Percentiles rank a stretch among this genome's conserved stretches.
Evolutionary conservation across 2,797 vertebrate genomes (phyloP).

Genomic region (Iguana delicatissima): DNA sequence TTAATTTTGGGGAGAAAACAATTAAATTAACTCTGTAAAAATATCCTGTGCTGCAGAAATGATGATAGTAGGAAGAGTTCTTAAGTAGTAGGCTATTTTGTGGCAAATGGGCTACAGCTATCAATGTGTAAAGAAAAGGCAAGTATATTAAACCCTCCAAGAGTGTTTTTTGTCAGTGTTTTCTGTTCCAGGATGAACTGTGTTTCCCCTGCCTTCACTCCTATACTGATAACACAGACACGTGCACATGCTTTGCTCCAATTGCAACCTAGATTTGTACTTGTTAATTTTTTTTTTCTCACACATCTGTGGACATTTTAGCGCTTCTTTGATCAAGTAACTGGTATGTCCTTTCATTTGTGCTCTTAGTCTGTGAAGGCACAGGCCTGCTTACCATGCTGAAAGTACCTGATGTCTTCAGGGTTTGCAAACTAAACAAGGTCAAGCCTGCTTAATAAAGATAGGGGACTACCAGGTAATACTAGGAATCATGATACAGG

Average conservation of each 20-base stretch:
- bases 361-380: too few relatives aligned
- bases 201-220: not conserved
- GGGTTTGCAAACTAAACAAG: too few relatives aligned
- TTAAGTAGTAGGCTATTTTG: not conserved
- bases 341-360: too few relatives aligned
- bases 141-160: not conserved
- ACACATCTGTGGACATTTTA: not conserved
- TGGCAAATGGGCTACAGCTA: not conserved
- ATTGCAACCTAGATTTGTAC: not conserved
- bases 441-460: too few relatives aligned
- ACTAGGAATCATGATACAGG: too few relatives aligned
- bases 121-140: not conserved
- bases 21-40: conserved; percentile 19
- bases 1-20: conserved; percentile 43
- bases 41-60: not conserved
- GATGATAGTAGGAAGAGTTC: not conserved
- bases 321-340: too few relatives aligned
- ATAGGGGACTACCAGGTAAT: too few relatives aligned
- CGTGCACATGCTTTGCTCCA: not conserved
- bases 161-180: too few relatives aligned
- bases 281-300: not conserved
- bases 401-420: too few relatives aligned
- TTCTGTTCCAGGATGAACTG: not conserved
- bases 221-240: not conserved
- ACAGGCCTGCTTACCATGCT: too few relatives aligned